A percentile compares a stretch with the other conserved stretches of the same genome.
Conservation (phyloP, 1,140 invertebrate species). For the Acyrthosiphon pisum region DNA sequence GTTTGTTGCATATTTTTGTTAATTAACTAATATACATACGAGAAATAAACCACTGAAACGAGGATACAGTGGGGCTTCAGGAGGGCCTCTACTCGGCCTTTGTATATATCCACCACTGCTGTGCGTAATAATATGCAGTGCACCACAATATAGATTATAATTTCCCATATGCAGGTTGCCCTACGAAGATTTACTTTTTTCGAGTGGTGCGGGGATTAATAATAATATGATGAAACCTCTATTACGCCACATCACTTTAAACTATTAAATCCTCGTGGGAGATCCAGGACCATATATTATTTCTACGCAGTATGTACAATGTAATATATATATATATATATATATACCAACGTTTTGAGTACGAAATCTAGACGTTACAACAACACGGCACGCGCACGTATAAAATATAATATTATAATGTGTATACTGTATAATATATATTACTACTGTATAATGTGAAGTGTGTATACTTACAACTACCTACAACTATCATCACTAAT, state of each 20-base stretch:
- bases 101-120: not conserved
- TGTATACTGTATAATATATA: not conserved
- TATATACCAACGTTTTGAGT: not conserved
- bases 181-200: not conserved
- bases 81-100: not conserved
- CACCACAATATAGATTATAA: not conserved
- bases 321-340: too few relatives aligned
- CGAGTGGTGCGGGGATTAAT: not conserved
- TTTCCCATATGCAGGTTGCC: not conserved
- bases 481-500: not conserved
- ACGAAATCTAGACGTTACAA: not conserved
- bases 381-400: not conserved
- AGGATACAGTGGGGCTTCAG: too few relatives aligned
- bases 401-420: not conserved
- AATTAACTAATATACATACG: not conserved
- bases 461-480: too few relatives aligned
- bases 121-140: too few relatives aligned
- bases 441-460: not conserved
- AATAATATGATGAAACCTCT: not conserved
- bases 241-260: not conserved
- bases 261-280: constrained; percentile 2
- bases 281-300: not conserved
- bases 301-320: not conserved
- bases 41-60: not conserved
- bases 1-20: not conserved